phyloP scores from a whole-genome alignment of 2,797 vertebrate species.

The Falco concolor region DNA sequence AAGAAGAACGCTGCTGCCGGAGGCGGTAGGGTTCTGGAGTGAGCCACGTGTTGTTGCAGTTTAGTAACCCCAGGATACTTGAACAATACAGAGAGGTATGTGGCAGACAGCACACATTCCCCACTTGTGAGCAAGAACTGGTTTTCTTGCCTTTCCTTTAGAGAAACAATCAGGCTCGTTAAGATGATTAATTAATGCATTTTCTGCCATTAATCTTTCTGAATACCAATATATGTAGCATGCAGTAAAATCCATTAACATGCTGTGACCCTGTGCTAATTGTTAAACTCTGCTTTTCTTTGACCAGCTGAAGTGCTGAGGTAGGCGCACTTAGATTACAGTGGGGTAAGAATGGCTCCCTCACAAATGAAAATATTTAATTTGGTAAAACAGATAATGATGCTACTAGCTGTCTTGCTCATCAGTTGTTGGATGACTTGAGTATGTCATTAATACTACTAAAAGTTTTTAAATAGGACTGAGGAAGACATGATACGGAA shows the following conservation, averaged over 20 bases:
- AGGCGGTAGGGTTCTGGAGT: background rate
- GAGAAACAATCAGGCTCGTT: background rate
- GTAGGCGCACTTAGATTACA: background rate
- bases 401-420: background rate
- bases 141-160: background rate
- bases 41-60: background rate
- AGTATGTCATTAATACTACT: background rate
- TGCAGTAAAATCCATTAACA: background rate
- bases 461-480: background rate
- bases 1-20: background rate
- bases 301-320: background rate
- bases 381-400: background rate
- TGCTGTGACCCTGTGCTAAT: background rate
- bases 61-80: background rate
- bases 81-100: background rate
- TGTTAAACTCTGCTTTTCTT: slow-evolving; percentile 1
- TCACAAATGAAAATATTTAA: background rate
- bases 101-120: background rate
- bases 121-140: background rate
- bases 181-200: slow-evolving; percentile 31
- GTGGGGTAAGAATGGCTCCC: background rate
- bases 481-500: background rate
- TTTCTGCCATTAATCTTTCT: slow-evolving; percentile 25
- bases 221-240: background rate
- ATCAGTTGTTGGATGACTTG: background rate